Conservation (phyloP, 2,888 invertebrate species). For the Orthonychiurus folsomi region DNA sequence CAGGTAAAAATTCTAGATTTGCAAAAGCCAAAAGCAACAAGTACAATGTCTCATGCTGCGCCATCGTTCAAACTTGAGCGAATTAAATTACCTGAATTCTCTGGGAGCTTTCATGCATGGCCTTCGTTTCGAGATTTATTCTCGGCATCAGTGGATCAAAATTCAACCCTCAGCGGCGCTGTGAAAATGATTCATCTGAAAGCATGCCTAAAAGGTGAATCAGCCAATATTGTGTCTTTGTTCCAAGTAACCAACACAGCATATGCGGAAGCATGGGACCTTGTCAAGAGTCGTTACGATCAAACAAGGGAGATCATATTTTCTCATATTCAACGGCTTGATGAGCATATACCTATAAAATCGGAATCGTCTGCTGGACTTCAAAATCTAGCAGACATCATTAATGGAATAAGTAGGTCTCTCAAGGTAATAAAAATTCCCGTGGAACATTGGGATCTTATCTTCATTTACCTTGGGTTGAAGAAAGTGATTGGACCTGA, state of each 20-base stretch:
- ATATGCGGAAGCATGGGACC: conserved; percentile 18
- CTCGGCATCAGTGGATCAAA: too few relatives aligned
- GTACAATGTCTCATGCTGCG: not conserved
- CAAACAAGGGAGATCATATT: conserved; percentile 21
- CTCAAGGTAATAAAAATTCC: not conserved
- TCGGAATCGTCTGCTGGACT: not conserved
- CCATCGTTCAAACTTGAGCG: too few relatives aligned
- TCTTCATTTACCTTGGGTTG: not conserved
- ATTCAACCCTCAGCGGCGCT: conserved; percentile 5
- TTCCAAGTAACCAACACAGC: conserved; percentile 15
- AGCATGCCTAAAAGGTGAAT: conserved; percentile 18
- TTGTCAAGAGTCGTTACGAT: conserved; percentile 15
- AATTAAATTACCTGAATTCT: too few relatives aligned
- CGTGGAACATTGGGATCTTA: too few relatives aligned
- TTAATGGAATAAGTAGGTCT: not conserved
- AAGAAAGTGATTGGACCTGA: conserved; percentile 7
- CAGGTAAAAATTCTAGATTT: not conserved
- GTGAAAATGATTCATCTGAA: conserved; percentile 21
- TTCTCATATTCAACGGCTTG: not conserved
- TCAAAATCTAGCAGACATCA: not conserved
- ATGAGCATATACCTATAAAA: too few relatives aligned
- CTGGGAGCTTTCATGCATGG: conserved; percentile 9
- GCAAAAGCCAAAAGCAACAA: not conserved
- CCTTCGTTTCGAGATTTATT: too few relatives aligned
- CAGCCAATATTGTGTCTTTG: conserved; percentile 14